A percentile compares a stretch with the other conserved stretches of the same genome.
phyloP scores from a whole-genome alignment of 92 coral and sea anemone genomes.

The Scolanthus callimorphus region DNA sequence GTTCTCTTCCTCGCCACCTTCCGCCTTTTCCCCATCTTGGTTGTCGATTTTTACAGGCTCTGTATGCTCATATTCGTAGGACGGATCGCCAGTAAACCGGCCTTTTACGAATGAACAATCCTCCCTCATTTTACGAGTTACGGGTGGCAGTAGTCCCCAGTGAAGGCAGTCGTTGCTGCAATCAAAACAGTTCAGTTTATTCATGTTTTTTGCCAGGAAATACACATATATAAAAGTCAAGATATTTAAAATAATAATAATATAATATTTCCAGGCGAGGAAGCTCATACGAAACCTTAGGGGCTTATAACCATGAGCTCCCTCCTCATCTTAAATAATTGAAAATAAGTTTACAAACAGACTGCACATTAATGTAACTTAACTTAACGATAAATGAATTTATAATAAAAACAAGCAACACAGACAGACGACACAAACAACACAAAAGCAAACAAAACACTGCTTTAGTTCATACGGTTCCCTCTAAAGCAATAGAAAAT shows the following conservation, averaged over 20 bases:
- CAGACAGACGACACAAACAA: too few species aligned
- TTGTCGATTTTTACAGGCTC: constrained; percentile 79
- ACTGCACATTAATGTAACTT: too few species aligned
- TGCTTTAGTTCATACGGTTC: not conserved
- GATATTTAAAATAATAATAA: not conserved
- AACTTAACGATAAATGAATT: too few species aligned
- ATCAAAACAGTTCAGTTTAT: not conserved
- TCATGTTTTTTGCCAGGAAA: too few species aligned
- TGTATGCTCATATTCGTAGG: constrained; percentile 94
- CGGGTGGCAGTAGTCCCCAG: constrained; percentile 97
- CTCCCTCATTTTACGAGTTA: constrained; percentile 83
- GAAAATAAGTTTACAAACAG: too few species aligned
- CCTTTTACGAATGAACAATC: constrained; percentile 96
- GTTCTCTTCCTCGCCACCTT: constrained; percentile 84
- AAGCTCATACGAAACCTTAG: too few species aligned
- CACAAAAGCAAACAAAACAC: too few species aligned
- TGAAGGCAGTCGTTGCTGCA: constrained; percentile 91
- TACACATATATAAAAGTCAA: too few species aligned
- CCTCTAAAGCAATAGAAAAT: not conserved
- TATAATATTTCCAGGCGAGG: too few species aligned
- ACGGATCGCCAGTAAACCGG: constrained; percentile 97
- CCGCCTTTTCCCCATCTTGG: constrained; percentile 66
- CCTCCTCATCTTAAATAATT: too few species aligned
- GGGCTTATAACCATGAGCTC: too few species aligned
- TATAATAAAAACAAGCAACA: too few species aligned